phyloP scores from a whole-genome alignment of 1,140 invertebrate species.

The Drosophila melanica region DNA sequence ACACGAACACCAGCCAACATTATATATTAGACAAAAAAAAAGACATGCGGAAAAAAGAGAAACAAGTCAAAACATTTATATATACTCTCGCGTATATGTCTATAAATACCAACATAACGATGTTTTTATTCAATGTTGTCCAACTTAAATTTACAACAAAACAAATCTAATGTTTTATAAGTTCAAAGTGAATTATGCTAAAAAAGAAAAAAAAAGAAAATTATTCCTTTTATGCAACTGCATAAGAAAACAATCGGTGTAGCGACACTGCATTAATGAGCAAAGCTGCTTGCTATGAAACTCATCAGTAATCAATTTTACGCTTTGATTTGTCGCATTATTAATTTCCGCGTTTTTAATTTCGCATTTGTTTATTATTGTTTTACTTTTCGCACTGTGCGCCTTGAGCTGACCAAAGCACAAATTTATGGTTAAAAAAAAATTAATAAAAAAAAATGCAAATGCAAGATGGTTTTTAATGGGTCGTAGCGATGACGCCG shows the following conservation, averaged over 20 bases:
- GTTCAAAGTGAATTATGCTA: too few species aligned
- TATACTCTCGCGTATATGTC: too few species aligned
- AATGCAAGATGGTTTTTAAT: conserved; percentile 44
- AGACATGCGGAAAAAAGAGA: too few species aligned
- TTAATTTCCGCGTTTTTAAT: conserved; percentile 39
- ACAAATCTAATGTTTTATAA: too few species aligned
- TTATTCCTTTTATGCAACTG: too few species aligned
- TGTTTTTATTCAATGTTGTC: too few species aligned
- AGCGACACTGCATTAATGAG: not conserved
- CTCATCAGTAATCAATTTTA: conserved; percentile 3
- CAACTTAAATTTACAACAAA: too few species aligned
- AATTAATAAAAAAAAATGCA: conserved; percentile 33
- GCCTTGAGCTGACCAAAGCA: conserved; percentile 18
- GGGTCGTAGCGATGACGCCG: conserved; percentile 19
- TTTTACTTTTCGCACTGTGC: conserved; percentile 11
- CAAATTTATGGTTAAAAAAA: conserved; percentile 15
- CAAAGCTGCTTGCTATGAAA: conserved; percentile 8
- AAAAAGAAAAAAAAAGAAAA: too few species aligned
- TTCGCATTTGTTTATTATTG: conserved; percentile 30
- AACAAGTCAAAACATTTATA: too few species aligned
- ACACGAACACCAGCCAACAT: too few species aligned
- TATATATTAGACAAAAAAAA: too few species aligned
- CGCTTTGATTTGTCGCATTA: not conserved
- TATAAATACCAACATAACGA: too few species aligned
- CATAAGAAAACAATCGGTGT: not conserved